These are phyloP conservation scores for Drosophila pseudoananassae DNA, from an alignment of 1,140 invertebrate species.

Conservation along the genomic window DNA sequence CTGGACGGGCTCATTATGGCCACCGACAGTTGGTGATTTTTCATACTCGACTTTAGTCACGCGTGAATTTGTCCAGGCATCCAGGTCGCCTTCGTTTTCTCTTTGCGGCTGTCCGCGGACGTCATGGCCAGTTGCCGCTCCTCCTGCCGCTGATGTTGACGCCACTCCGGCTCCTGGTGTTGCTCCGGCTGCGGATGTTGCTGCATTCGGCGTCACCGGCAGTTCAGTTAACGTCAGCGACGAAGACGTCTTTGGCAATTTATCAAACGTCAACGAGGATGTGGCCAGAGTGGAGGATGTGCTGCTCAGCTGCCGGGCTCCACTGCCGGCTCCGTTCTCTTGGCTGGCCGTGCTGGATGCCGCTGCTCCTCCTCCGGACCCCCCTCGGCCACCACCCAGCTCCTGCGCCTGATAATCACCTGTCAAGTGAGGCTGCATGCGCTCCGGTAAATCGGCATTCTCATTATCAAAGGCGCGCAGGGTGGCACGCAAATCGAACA, in stretches of 20 bases:
- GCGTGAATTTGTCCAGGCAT: slow-evolving; percentile 74
- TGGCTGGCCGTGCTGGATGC: slow-evolving; percentile 26
- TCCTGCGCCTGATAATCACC: slow-evolving; percentile 57
- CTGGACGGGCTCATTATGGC: slow-evolving; percentile 63
- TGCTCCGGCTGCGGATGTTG: not conserved
- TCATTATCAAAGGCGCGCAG: slow-evolving; percentile 75
- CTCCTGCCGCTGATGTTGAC: not conserved
- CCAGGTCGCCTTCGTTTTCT: slow-evolving; percentile 25
- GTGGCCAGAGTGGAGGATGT: slow-evolving; percentile 71
- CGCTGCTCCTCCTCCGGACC: slow-evolving; percentile 5
- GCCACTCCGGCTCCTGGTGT: slow-evolving; percentile 11
- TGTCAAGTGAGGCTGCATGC: slow-evolving; percentile 55
- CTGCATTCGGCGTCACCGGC: slow-evolving; percentile 27
- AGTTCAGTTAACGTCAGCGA: slow-evolving; percentile 48
- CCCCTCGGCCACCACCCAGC: slow-evolving; percentile 4
- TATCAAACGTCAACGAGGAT: slow-evolving; percentile 81
- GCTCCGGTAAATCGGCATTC: slow-evolving; percentile 75
- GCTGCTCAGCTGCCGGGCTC: slow-evolving; percentile 64
- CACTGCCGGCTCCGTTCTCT: slow-evolving; percentile 26
- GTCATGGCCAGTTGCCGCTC: slow-evolving; percentile 40
- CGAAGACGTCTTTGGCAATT: slow-evolving; percentile 74
- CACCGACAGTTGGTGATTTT: slow-evolving; percentile 72
- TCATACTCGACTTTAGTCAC: slow-evolving; percentile 79
- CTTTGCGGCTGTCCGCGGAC: slow-evolving; percentile 52
- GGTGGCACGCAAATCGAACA: slow-evolving; percentile 72